A percentile compares a stretch with the other conserved stretches of the same genome.
Evolutionary conservation across 2,888 invertebrate genomes (phyloP).

Genomic region (Cenopis cana): DNA sequence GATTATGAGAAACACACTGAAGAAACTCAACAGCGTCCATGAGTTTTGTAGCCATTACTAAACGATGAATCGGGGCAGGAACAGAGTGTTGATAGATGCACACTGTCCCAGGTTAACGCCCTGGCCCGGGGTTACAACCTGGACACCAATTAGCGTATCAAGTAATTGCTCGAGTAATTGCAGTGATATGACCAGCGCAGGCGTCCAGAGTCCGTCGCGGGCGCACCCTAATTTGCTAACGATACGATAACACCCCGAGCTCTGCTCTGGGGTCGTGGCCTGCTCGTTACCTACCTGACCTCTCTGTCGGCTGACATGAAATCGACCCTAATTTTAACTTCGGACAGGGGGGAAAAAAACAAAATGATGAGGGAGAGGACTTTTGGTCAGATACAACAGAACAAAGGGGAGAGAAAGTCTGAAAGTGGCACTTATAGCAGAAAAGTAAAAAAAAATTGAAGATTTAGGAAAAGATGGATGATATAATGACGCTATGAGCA

Average conservation of each 20-base stretch:
- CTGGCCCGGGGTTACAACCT: conserved; percentile 12
- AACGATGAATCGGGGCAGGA: background rate
- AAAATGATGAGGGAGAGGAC: background rate
- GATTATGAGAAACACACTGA: background rate
- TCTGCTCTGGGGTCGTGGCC: background rate
- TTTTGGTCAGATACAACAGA: background rate
- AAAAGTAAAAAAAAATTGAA: too few species aligned
- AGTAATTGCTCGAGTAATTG: conserved; percentile 24
- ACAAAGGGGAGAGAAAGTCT: background rate
- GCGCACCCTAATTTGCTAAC: conserved; percentile 2
- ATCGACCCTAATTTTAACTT: background rate
- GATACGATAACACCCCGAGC: conserved; percentile 7
- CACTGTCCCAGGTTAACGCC: background rate
- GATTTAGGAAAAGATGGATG: too few species aligned
- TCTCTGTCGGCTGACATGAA: background rate
- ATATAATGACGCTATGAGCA: too few species aligned
- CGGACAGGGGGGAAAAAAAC: background rate
- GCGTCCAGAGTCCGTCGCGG: conserved; percentile 11
- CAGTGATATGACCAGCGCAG: conserved; percentile 3
- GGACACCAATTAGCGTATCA: conserved; percentile 15
- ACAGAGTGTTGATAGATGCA: background rate
- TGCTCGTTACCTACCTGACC: background rate
- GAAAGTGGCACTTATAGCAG: too few species aligned
- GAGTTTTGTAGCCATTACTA: background rate
- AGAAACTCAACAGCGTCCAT: background rate